A percentile compares a stretch with the other conserved stretches of the same genome.
phyloP scores from a whole-genome alignment of 2,113 vertebrate species.

The Indicator indicator region DNA sequence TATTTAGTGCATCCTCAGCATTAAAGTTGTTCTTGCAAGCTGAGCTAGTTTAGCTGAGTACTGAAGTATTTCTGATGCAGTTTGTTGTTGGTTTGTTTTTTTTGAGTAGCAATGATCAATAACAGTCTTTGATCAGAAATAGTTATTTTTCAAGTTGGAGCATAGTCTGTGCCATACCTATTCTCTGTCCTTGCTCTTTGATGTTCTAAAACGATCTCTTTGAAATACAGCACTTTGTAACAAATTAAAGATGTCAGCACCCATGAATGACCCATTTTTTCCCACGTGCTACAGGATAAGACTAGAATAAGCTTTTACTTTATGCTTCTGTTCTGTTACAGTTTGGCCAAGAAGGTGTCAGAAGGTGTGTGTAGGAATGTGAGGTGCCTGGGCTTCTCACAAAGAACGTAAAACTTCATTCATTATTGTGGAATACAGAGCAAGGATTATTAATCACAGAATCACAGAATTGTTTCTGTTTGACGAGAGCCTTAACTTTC shows the following conservation, averaged over 20 bases:
- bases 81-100: background rate
- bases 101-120: background rate
- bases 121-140: constrained; percentile 8
- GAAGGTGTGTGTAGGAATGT: background rate
- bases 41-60: background rate
- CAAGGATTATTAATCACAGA: background rate
- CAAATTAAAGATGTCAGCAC: background rate
- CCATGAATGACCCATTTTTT: background rate
- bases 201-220: background rate
- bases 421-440: background rate
- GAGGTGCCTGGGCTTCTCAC: background rate
- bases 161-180: background rate
- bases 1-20: background rate
- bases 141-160: background rate
- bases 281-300: background rate
- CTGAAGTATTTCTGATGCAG: background rate
- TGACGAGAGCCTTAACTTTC: no score
- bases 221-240: background rate
- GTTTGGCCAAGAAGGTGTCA: background rate
- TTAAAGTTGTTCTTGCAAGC: background rate
- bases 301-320: background rate
- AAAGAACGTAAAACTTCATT: background rate
- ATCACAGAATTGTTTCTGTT: background rate
- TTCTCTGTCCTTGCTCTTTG: background rate
- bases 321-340: background rate